These are phyloP conservation scores for Plagodis pulveraria DNA, from an alignment of 2,888 invertebrate species.

Conservation along the genomic window DNA sequence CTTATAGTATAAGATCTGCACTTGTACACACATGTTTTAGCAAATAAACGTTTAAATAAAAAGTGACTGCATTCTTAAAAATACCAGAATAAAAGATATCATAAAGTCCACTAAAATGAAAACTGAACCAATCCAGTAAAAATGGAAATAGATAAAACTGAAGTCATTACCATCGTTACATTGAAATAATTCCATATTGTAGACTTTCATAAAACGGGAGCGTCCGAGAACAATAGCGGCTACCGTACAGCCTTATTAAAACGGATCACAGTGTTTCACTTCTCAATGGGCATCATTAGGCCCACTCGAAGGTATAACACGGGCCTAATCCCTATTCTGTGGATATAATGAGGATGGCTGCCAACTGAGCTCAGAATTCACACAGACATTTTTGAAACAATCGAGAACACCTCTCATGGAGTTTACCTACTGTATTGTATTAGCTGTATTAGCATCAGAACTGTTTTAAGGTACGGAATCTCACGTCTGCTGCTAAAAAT, in stretches of 20 bases:
- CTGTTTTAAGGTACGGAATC: too few species aligned
- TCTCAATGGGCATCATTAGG: slow-evolving; percentile 37
- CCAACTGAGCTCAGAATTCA: background rate
- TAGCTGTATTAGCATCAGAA: too few species aligned
- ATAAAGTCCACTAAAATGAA: too few species aligned
- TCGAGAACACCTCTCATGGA: too few species aligned
- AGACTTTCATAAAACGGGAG: background rate
- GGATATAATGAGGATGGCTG: slow-evolving; percentile 18
- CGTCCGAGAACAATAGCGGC: slow-evolving; percentile 23
- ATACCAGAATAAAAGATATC: too few species aligned
- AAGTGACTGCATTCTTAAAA: background rate
- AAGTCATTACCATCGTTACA: background rate
- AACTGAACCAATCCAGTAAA: too few species aligned
- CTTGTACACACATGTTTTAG: too few species aligned
- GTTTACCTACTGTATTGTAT: too few species aligned
- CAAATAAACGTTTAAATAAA: too few species aligned
- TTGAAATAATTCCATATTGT: background rate
- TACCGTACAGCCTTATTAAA: slow-evolving; percentile 18
- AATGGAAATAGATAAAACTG: background rate
- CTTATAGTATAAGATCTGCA: too few species aligned
- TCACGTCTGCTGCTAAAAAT: too few species aligned
- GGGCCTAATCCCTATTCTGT: background rate
- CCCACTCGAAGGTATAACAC: background rate
- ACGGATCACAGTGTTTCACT: slow-evolving; percentile 20
- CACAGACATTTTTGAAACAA: too few species aligned